These are phyloP conservation scores for Hemicrepidius hirtus DNA, from an alignment of 2,888 invertebrate genomes.

Conservation along the genomic window DNA sequence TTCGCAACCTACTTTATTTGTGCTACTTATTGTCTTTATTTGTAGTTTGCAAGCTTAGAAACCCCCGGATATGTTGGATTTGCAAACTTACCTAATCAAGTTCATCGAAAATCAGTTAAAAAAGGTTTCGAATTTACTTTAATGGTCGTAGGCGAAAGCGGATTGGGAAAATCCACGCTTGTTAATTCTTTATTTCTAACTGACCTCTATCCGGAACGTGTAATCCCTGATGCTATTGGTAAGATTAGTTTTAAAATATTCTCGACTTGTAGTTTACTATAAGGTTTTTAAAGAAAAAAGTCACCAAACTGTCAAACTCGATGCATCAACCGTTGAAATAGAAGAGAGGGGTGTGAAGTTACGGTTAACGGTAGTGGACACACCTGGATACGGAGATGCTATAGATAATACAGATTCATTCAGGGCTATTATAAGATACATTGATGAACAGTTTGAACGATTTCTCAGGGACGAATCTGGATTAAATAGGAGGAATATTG, in stretches of 20 bases:
- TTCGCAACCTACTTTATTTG: background rate
- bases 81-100: conserved; percentile 97
- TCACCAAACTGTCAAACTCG: conserved; percentile 93
- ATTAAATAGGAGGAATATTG: conserved; percentile 95
- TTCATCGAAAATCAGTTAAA: conserved; percentile 97
- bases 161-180: conserved; percentile 95
- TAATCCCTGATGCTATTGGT: conserved; percentile 92
- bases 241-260: too few species aligned
- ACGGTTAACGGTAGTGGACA: conserved; percentile 94
- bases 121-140: conserved; percentile 98
- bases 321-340: conserved; percentile 97
- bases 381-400: conserved; percentile 96
- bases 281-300: conserved; percentile 81
- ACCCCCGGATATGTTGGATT: conserved; percentile 94
- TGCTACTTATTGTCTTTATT: conserved; percentile 44
- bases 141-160: conserved; percentile 92
- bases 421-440: conserved; percentile 95
- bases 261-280: conserved; percentile 6
- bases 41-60: conserved; percentile 88
- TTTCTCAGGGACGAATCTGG: conserved; percentile 95
- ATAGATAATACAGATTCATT: conserved; percentile 96
- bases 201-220: conserved; percentile 94
- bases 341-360: conserved; percentile 96
- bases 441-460: conserved; percentile 97
- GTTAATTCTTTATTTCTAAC: conserved; percentile 96